Evolutionary conservation across 2,888 invertebrate species (phyloP).

Genomic region (Pyrrhosoma nymphula): DNA sequence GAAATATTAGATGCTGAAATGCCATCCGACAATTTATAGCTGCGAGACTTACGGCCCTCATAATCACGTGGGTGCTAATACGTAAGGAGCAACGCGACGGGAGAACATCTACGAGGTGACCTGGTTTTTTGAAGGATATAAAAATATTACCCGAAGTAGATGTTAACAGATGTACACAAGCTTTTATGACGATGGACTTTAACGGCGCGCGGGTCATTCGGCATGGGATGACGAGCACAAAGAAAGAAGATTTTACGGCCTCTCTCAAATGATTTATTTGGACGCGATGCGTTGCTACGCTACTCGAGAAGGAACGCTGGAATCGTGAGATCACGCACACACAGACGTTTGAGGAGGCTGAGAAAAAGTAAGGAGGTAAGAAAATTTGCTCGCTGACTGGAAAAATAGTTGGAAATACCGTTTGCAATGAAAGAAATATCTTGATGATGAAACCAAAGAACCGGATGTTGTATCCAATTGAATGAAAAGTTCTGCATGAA

Average conservation of each 20-base stretch:
- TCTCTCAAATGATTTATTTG: background rate
- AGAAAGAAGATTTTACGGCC: background rate
- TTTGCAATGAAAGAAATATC: too few species aligned
- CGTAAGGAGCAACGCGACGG: background rate
- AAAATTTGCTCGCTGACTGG: background rate
- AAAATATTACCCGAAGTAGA: background rate
- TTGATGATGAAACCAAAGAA: too few species aligned
- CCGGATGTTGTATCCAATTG: too few species aligned
- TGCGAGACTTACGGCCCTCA: background rate
- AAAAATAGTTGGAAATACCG: background rate
- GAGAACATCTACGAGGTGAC: background rate
- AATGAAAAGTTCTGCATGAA: too few species aligned
- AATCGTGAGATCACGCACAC: background rate
- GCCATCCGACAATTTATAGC: background rate
- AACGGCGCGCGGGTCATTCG: conserved; percentile 12
- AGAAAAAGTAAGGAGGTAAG: background rate
- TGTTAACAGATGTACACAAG: conserved; percentile 35
- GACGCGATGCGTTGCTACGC: background rate
- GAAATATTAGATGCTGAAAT: background rate
- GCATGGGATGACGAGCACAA: background rate
- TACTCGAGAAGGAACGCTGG: background rate
- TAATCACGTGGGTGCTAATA: conserved; percentile 22
- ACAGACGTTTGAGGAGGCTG: background rate
- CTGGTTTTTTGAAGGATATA: background rate
- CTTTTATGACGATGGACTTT: conserved; percentile 34